These are phyloP conservation scores for Dyspetes luteomarginatus DNA, from an alignment of 2,888 invertebrate genomes.

Conservation along the genomic window DNA sequence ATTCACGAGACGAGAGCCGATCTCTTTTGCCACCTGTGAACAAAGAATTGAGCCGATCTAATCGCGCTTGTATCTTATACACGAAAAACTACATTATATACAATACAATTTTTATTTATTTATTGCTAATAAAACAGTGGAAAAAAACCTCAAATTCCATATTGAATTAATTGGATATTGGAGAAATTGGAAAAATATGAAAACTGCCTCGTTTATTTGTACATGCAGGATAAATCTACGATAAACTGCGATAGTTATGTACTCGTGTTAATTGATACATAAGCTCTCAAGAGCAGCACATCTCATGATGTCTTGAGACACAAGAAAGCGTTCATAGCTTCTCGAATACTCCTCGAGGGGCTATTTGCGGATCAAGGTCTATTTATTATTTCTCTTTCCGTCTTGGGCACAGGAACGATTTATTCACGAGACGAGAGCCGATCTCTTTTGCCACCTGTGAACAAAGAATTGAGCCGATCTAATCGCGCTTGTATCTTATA, in stretches of 20 bases:
- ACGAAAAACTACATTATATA: no score
- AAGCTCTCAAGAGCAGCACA: conserved; percentile 39
- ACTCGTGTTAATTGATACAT: conserved; percentile 58
- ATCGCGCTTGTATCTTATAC: no score
- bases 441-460: conserved; percentile 30
- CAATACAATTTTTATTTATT: no score
- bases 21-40: conserved; percentile 32
- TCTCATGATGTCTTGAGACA: conserved; percentile 46
- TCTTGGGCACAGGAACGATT: conserved; percentile 58
- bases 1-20: conserved; percentile 43
- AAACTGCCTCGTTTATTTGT: no score
- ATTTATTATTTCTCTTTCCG: conserved; percentile 37
- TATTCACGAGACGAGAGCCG: conserved; percentile 47
- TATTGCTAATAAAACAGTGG: no score
- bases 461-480: conserved; percentile 3
- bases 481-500: no score
- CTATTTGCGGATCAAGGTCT: conserved; percentile 71
- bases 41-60: conserved; percentile 1
- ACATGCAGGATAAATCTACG: background rate
- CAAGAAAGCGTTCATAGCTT: background rate
- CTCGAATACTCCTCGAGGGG: conserved; percentile 24
- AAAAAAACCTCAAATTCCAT: no score
- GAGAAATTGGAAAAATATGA: no score
- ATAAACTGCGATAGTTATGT: no score
- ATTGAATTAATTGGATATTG: no score